These are phyloP conservation scores for Babylonia areolata DNA, from an alignment of 1,140 invertebrate genomes.

Conservation along the genomic window DNA sequence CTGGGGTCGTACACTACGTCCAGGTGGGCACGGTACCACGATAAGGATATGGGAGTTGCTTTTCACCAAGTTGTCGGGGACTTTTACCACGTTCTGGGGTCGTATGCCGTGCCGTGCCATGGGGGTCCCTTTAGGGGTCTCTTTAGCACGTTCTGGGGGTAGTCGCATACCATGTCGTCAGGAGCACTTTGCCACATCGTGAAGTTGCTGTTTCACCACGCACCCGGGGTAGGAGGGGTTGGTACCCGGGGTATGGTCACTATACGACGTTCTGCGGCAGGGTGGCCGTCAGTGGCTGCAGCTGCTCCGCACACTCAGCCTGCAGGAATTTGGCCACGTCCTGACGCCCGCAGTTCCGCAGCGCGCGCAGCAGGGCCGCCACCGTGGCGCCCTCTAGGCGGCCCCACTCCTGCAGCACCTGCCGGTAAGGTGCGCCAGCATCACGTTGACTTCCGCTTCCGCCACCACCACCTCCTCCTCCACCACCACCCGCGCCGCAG, in stretches of 20 bases:
- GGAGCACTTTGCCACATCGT: not conserved
- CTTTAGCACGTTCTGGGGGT: not conserved
- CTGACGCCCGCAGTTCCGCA: slow-evolving; percentile 45
- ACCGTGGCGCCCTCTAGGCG: slow-evolving; percentile 48
- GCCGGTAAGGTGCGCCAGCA: slow-evolving; percentile 35
- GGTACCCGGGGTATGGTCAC: not conserved
- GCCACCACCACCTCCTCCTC: too few relatives aligned
- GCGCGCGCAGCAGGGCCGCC: slow-evolving; percentile 46
- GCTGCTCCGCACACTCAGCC: slow-evolving; percentile 20
- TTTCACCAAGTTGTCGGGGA: too few relatives aligned
- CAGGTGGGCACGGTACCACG: too few relatives aligned
- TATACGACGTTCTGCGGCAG: slow-evolving; percentile 34
- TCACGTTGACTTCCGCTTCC: slow-evolving; percentile 22
- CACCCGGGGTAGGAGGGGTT: not conserved
- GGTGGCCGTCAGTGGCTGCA: slow-evolving; percentile 23
- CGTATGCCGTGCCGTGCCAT: too few relatives aligned
- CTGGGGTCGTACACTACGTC: too few relatives aligned
- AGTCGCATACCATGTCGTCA: not conserved
- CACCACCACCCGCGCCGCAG: not conserved
- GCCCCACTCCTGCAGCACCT: slow-evolving; percentile 49
- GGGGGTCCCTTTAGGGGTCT: not conserved
- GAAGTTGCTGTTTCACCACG: not conserved
- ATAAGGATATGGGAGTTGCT: too few relatives aligned
- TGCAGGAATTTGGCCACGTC: slow-evolving; percentile 48
- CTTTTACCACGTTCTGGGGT: not conserved